Percentiles rank a stretch among this genome's conserved stretches.
These are phyloP conservation scores for Cotesia congregata DNA, from an alignment of 2,888 invertebrate genomes.

Conservation along the genomic window DNA sequence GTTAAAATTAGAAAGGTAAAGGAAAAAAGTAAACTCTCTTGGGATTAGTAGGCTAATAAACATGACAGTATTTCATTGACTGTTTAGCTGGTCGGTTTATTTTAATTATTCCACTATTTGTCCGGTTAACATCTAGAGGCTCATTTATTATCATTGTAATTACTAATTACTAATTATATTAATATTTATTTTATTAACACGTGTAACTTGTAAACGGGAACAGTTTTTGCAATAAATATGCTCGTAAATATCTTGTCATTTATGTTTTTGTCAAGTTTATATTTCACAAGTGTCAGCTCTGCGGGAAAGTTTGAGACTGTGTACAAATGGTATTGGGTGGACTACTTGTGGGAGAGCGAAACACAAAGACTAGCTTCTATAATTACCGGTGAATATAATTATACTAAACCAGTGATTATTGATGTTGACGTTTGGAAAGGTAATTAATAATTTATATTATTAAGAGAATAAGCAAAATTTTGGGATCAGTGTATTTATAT, in stretches of 20 bases:
- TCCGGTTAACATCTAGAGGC: background rate
- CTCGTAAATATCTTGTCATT: slow-evolving; percentile 32
- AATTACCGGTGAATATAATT: slow-evolving; percentile 66
- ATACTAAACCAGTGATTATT: slow-evolving; percentile 47
- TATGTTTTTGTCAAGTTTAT: slow-evolving; percentile 25
- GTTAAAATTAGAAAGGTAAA: slow-evolving; percentile 14
- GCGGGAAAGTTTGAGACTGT: slow-evolving; percentile 56
- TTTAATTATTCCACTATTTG: background rate
- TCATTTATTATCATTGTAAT: background rate
- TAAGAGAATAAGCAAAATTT: too few species aligned
- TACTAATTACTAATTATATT: background rate
- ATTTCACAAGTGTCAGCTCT: slow-evolving; percentile 29
- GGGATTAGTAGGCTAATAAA: background rate
- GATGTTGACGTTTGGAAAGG: slow-evolving; percentile 59
- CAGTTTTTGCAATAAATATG: background rate
- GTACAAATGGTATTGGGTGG: slow-evolving; percentile 81
- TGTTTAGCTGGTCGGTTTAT: background rate
- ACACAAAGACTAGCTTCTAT: slow-evolving; percentile 74
- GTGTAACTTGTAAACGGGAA: background rate
- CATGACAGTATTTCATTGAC: slow-evolving; percentile 21
- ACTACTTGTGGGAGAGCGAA: slow-evolving; percentile 77
- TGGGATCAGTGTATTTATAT: too few species aligned
- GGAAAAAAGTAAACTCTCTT: slow-evolving; percentile 9
- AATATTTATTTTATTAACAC: background rate
- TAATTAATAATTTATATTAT: slow-evolving; percentile 51